Conservation (phyloP, 2,888 invertebrate genomes). For the Agapostemon virescens region DNA sequence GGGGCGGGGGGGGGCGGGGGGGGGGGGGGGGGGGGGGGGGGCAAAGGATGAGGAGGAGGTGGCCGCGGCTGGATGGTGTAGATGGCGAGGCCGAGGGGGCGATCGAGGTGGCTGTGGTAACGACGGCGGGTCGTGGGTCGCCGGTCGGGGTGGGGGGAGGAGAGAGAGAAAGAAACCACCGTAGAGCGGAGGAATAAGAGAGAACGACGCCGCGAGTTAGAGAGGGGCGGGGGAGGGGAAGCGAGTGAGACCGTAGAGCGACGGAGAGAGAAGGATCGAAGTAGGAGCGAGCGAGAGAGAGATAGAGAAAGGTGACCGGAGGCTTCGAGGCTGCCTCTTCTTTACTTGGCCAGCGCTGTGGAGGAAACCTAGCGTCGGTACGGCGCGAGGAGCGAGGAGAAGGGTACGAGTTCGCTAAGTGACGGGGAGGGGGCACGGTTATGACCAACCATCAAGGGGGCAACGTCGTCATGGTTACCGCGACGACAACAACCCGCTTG, state of each 20-base stretch:
- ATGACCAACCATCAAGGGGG: conserved; percentile 77
- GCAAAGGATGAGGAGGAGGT: conserved; percentile 48
- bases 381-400: conserved; percentile 42
- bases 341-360: conserved; percentile 73
- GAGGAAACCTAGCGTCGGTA: conserved; percentile 73
- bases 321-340: conserved; percentile 68
- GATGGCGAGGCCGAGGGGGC: conserved; percentile 32
- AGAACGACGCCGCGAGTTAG: not conserved
- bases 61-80: conserved; percentile 51
- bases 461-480: conserved; percentile 78
- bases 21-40: conserved; percentile 35
- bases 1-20: conserved; percentile 49
- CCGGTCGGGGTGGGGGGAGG: conserved; percentile 10
- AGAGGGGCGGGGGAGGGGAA: too few relatives aligned
- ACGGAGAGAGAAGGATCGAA: conserved; percentile 5
- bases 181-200: conserved; percentile 21
- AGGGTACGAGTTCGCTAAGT: conserved; percentile 45
- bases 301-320: conserved; percentile 56
- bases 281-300: conserved; percentile 31
- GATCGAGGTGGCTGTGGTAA: conserved; percentile 57
- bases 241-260: conserved; percentile 1
- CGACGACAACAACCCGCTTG: conserved; percentile 78
- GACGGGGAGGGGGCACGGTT: conserved; percentile 67
- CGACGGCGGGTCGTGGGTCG: conserved; percentile 55
- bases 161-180: conserved; percentile 18